phyloP scores from a whole-genome alignment of 2,888 invertebrate species.

The Apantesis nais region DNA sequence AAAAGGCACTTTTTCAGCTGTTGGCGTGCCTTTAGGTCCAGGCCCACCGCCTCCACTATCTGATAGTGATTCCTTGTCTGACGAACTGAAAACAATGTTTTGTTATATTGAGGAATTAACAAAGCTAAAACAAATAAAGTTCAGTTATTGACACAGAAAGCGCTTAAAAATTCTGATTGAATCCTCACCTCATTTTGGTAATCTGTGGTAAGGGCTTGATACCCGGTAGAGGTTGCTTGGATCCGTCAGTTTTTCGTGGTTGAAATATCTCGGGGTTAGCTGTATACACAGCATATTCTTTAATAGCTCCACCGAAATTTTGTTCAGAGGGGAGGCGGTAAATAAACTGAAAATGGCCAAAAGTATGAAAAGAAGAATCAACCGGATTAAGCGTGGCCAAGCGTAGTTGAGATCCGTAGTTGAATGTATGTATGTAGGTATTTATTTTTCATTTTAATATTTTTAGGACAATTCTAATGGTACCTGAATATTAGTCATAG shows the following conservation, averaged over 20 bases:
- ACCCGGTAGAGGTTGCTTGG: conserved; percentile 69
- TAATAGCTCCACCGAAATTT: conserved; percentile 89
- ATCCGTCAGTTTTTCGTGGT: conserved; percentile 66
- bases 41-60: conserved; percentile 84
- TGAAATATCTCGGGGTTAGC: conserved; percentile 94
- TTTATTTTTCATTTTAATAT: background rate
- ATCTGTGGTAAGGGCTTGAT: conserved; percentile 84
- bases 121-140: background rate
- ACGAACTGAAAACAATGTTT: conserved; percentile 76
- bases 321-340: conserved; percentile 92
- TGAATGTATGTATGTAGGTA: background rate
- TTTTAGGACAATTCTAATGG: background rate
- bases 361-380: background rate
- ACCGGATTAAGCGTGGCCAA: background rate
- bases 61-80: conserved; percentile 90
- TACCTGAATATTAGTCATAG: background rate
- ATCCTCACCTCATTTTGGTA: conserved; percentile 87
- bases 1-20: conserved; percentile 65
- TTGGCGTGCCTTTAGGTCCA: conserved; percentile 69
- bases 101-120: background rate
- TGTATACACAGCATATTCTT: conserved; percentile 92
- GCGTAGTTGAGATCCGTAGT: background rate
- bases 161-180: background rate
- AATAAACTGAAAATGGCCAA: conserved; percentile 85
- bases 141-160: background rate